Evolutionary conservation across 2,888 invertebrate species (phyloP), one percentile per base, ranked within the genome.

Genomic region (Lasioglossum morio): DNA sequence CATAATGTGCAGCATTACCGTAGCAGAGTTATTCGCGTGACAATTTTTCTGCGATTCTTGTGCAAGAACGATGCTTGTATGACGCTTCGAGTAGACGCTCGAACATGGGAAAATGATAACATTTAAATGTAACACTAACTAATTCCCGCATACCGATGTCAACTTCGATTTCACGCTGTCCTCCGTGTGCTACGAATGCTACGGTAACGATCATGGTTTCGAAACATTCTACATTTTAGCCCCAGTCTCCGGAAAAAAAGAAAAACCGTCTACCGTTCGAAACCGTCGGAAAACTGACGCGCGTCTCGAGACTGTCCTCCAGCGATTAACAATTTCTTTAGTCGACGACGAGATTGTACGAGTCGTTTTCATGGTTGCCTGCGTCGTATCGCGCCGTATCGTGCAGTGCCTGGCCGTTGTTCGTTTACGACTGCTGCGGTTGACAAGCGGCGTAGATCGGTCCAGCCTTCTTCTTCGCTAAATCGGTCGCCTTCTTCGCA

Each of bases 401-500:
- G 37, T 34, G 66, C 19, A 3, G 34, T 40, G 34, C 34, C 23
- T 2, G 66, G 63, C 63, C 30, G 23, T 23, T 19, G 8, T 8
- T 43, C 16, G 7, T 88, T 93, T 93, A 95, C n/a, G 94, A 94
- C 74, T 95, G 94, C 81, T 92, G 94, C 14, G 95, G 91, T 73
- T 94, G 94, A 81, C 93, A 95, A 7, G 94, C 93, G 46, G 93
- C 95, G 90, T 94, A 95, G 88, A 95, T 94, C 94, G 95, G 94
- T 95, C 95, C 93, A 95, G 96, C 91, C 94, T 96, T 95, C 80
- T 96, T 94, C 89, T 96, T 98, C 74, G 98, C 98, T 89, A 98
- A 96, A 95, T 98, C 97, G 43, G 97, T 98, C 78, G 98, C 98
- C 92, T 97, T 97, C 93, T 97, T 97, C 1, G 98, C 98, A 0